These are phyloP conservation scores for Toxotes chatareus DNA, from an alignment of 2,113 vertebrate genomes.

Conservation along the genomic window DNA sequence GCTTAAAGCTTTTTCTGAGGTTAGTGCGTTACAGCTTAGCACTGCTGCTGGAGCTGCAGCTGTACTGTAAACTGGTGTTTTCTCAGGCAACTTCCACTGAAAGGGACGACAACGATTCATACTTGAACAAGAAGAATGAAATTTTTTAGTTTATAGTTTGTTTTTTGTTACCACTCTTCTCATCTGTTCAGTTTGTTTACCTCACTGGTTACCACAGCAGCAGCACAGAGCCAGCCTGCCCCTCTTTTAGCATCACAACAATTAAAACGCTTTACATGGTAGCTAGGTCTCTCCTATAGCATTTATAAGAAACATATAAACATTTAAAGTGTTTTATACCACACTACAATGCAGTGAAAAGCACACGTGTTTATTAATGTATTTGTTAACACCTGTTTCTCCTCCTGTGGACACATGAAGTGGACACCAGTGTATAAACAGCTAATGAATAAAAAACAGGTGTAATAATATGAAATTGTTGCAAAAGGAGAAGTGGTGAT, in stretches of 20 bases:
- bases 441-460: not conserved
- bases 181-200: not conserved
- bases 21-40: not conserved
- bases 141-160: not conserved
- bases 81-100: constrained; percentile 53
- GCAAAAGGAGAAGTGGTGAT: no score
- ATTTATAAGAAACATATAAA: not conserved
- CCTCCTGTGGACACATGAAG: not conserved
- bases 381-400: not conserved
- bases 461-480: no score
- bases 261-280: not conserved
- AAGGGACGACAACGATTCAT: constrained; percentile 24
- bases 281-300: not conserved
- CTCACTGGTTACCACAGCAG: not conserved
- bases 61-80: constrained; percentile 4
- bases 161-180: not conserved
- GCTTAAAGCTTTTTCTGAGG: not conserved
- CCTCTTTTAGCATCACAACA: not conserved
- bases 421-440: not conserved
- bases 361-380: not conserved
- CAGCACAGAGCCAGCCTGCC: not conserved
- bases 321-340: not conserved
- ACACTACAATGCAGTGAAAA: not conserved
- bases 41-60: constrained; percentile 12
- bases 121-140: constrained; percentile 56